Evolutionary conservation across 2,797 vertebrate species (phyloP).

Genomic region (Urophycis tenuis): DNA sequence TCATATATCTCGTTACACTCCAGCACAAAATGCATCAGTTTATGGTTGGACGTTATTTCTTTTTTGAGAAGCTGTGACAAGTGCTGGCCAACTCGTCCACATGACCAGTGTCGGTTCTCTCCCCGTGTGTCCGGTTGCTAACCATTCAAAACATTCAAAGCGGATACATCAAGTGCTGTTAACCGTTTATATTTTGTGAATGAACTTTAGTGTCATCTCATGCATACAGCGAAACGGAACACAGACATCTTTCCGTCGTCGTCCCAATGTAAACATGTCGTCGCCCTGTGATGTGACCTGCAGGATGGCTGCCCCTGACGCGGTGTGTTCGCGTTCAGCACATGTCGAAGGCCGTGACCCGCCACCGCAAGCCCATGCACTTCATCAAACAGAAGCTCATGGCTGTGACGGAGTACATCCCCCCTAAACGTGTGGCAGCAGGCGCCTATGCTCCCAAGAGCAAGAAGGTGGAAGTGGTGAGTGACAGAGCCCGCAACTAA

Average conservation of each 20-base stretch:
- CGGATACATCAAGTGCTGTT: background rate
- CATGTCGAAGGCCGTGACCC: slow-evolving; percentile 88
- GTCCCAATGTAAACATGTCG: background rate
- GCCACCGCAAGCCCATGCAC: slow-evolving; percentile 82
- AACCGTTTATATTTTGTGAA: background rate
- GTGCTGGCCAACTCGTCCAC: background rate
- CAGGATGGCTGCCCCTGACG: slow-evolving; percentile 77
- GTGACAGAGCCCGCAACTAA: background rate
- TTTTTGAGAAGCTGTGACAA: background rate
- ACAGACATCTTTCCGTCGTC: background rate
- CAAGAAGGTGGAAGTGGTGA: slow-evolving; percentile 51
- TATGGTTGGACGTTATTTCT: background rate
- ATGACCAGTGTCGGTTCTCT: background rate
- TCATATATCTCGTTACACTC: background rate
- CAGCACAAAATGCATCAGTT: background rate
- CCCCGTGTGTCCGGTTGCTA: too few species aligned
- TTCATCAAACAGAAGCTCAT: slow-evolving; percentile 83
- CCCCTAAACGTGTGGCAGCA: slow-evolving; percentile 65
- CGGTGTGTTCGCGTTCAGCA: slow-evolving; percentile 75
- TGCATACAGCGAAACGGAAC: too few species aligned
- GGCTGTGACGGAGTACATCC: slow-evolving; percentile 82
- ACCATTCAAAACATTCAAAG: background rate
- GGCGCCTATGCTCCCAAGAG: slow-evolving; percentile 54
- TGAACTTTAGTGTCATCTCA: too few species aligned
- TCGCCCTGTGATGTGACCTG: slow-evolving; percentile 11